These are phyloP conservation scores for Fistularia commersonii DNA, from an alignment of 2,797 vertebrate species.

Conservation along the genomic window DNA sequence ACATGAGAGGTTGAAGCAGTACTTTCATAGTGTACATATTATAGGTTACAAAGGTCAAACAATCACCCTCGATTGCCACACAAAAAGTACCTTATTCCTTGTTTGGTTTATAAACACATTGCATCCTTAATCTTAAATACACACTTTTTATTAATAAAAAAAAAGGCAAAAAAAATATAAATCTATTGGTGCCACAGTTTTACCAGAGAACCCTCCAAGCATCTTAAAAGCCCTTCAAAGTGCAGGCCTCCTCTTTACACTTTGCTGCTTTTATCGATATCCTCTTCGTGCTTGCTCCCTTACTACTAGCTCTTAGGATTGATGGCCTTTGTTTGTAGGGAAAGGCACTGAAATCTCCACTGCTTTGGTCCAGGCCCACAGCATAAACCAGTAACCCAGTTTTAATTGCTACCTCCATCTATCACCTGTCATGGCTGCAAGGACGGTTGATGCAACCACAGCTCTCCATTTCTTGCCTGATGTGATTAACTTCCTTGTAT, in stretches of 20 bases:
- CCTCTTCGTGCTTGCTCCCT: slow-evolving; percentile 43
- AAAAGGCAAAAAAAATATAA: too few relatives aligned
- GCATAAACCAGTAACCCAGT: slow-evolving; percentile 79
- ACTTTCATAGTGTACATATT: slow-evolving; percentile 19
- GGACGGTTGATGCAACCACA: slow-evolving; percentile 58
- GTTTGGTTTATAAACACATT: too few relatives aligned
- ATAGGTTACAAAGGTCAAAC: slow-evolving; percentile 5
- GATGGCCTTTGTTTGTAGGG: slow-evolving; percentile 71
- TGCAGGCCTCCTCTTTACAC: slow-evolving; percentile 26
- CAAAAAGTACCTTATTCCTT: too few relatives aligned
- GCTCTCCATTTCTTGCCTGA: slow-evolving; percentile 33
- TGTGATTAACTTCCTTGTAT: slow-evolving; percentile 25
- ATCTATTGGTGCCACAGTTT: background rate
- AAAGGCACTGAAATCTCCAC: slow-evolving; percentile 66
- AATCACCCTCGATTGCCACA: too few relatives aligned
- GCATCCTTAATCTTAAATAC: too few relatives aligned
- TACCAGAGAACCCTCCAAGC: slow-evolving; percentile 1
- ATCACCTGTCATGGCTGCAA: slow-evolving; percentile 66
- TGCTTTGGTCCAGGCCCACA: slow-evolving; percentile 52
- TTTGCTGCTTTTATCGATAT: slow-evolving; percentile 55
- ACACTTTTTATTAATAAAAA: too few relatives aligned
- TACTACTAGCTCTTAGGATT: slow-evolving; percentile 61
- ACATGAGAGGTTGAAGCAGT: slow-evolving; percentile 41
- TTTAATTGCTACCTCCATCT: slow-evolving; percentile 78
- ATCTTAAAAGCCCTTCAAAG: slow-evolving; percentile 16